Conservation (phyloP, 2,888 invertebrate species). For the Pyrrhosoma nymphula region DNA sequence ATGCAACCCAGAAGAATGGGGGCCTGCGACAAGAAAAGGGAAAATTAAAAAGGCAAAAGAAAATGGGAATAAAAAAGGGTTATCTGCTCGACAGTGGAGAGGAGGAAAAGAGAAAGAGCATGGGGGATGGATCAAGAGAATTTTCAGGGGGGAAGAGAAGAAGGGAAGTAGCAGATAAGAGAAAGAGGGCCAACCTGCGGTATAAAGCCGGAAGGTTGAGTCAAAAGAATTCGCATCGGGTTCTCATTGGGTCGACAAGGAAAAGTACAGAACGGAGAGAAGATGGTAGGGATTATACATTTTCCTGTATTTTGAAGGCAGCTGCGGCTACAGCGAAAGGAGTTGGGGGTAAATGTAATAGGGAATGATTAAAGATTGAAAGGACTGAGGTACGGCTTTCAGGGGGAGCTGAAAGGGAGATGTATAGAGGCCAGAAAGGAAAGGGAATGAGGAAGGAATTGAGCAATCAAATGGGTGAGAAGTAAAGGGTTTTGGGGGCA, state of each 20-base stretch:
- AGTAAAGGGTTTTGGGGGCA: background rate
- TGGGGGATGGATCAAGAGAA: background rate
- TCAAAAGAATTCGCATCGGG: background rate
- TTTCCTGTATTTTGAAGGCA: background rate
- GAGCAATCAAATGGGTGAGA: background rate
- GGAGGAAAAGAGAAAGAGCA: background rate
- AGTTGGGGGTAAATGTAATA: background rate
- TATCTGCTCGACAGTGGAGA: background rate
- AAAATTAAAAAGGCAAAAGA: background rate
- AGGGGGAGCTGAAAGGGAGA: background rate
- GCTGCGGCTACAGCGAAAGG: background rate
- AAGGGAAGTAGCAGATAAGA: background rate
- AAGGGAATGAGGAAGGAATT: background rate
- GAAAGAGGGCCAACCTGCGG: background rate
- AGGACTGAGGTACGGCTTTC: background rate
- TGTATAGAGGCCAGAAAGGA: background rate
- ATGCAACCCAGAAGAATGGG: background rate
- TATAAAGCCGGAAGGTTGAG: background rate
- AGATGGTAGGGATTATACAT: background rate
- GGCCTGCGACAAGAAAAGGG: slow-evolving; percentile 1
- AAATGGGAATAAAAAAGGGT: slow-evolving; percentile 12
- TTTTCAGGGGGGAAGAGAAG: background rate
- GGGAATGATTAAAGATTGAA: slow-evolving; percentile 17
- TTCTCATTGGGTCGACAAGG: background rate
- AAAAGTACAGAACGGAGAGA: background rate